A percentile compares a stretch with the other conserved stretches of the same genome.
phyloP scores from a whole-genome alignment of 2,797 vertebrate species.

The Acrocephalus scirpaceus region DNA sequence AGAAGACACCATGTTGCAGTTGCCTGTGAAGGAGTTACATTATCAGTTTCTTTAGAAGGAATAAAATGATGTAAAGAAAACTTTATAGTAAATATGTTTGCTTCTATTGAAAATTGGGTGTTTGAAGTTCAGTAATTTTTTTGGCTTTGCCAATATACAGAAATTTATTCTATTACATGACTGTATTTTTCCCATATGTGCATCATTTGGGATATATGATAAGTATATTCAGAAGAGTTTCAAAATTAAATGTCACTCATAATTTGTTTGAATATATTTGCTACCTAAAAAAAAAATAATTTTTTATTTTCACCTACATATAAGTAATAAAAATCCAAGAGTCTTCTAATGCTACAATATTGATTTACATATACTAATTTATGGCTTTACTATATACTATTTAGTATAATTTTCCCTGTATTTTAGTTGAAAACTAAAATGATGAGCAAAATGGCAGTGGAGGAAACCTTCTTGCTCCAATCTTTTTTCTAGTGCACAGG shows the following conservation, averaged over 20 bases:
- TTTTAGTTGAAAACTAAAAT: neutral
- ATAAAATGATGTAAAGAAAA: neutral
- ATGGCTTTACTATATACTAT: neutral
- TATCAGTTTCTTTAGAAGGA: neutral
- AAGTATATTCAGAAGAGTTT: neutral
- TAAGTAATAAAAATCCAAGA: neutral
- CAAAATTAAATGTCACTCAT: neutral
- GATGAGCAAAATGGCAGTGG: neutral
- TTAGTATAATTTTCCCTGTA: neutral
- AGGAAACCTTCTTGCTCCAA: neutral
- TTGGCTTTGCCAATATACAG: neutral
- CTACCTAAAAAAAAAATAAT: fast-evolving
- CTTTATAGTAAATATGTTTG: neutral
- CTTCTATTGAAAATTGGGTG: neutral
- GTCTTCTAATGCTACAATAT: neutral
- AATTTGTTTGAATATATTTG: neutral
- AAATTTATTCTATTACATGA: neutral
- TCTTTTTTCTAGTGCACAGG: neutral
- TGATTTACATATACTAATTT: neutral
- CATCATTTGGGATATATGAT: neutral
- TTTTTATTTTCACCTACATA: neutral
- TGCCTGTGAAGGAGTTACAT: neutral
- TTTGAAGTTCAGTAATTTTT: neutral
- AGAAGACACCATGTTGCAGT: neutral
- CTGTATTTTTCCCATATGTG: neutral